A percentile compares a stretch with the other conserved stretches of the same genome.
phyloP scores from a whole-genome alignment of 2,797 vertebrate species.

The Phoeniculus purpureus region DNA sequence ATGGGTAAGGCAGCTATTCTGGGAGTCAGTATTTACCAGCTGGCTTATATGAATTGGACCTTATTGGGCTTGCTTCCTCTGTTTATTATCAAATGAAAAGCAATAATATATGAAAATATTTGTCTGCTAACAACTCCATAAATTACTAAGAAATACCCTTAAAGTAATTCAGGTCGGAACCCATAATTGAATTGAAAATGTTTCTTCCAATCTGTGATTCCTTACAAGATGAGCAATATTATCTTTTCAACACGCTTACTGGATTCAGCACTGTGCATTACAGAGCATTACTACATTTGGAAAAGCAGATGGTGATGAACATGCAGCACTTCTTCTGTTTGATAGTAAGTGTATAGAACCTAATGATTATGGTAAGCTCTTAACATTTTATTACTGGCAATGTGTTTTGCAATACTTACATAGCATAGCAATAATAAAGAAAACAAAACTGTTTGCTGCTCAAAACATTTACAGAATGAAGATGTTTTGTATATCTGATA shows the following conservation, averaged over 20 bases:
- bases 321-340: constrained; percentile 17
- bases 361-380: constrained; percentile 47
- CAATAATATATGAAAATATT: constrained; percentile 48
- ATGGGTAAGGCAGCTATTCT: constrained; percentile 24
- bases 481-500: neutral
- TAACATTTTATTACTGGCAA: constrained; percentile 42
- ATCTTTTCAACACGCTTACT: neutral
- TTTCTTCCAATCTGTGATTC: constrained; percentile 35
- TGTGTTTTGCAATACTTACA: neutral
- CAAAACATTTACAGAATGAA: neutral
- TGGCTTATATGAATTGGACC: neutral
- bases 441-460: constrained; percentile 24
- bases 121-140: constrained; percentile 3
- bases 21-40: constrained; percentile 13
- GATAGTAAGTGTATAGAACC: constrained; percentile 43
- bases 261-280: neutral
- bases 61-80: constrained; percentile 9
- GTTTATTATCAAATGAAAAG: constrained; percentile 35
- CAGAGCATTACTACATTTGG: neutral
- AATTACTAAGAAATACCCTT: constrained; percentile 38
- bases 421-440: neutral
- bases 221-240: constrained; percentile 15
- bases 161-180: constrained; percentile 47
- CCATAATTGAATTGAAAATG: constrained; percentile 36
- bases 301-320: constrained; percentile 53